phyloP scores from a whole-genome alignment of 2,113 vertebrate genomes.

The Hippocampus zosterae region DNA sequence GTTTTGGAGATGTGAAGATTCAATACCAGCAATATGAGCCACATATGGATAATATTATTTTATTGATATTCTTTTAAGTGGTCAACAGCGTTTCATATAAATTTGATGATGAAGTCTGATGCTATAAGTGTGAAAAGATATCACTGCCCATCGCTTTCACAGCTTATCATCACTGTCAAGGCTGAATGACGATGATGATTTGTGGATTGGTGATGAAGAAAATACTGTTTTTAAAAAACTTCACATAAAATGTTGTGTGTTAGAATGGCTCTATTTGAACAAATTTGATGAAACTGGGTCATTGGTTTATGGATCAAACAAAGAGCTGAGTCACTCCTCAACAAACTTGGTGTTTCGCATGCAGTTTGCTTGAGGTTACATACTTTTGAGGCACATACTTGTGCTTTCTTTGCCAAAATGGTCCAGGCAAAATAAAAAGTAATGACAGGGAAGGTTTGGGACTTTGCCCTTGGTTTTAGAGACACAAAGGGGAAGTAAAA shows the following conservation, averaged over 20 bases:
- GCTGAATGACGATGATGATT: constrained; percentile 14
- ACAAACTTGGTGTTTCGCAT: background rate
- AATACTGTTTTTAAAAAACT: constrained; percentile 17
- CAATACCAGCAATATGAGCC: too few species aligned
- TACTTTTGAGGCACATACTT: background rate
- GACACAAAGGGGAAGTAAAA: background rate
- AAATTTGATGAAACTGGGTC: constrained; percentile 38
- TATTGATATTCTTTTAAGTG: background rate
- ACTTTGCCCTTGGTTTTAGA: background rate
- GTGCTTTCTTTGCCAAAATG: constrained; percentile 2
- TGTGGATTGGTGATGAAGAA: constrained; percentile 12
- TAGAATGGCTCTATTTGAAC: constrained; percentile 16
- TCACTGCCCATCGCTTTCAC: background rate
- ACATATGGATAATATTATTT: background rate
- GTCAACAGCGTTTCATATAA: background rate
- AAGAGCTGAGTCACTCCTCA: constrained; percentile 32
- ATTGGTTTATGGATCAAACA: constrained; percentile 37
- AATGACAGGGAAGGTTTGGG: background rate
- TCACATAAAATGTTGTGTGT: background rate
- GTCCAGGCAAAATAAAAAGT: background rate
- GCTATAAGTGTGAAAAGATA: background rate
- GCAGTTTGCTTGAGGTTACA: constrained; percentile 4
- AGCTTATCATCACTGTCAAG: background rate
- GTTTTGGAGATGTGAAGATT: too few species aligned
- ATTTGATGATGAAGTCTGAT: background rate